phyloP scores from a whole-genome alignment of 2,888 invertebrate genomes.

The Nymphalis c-album region DNA sequence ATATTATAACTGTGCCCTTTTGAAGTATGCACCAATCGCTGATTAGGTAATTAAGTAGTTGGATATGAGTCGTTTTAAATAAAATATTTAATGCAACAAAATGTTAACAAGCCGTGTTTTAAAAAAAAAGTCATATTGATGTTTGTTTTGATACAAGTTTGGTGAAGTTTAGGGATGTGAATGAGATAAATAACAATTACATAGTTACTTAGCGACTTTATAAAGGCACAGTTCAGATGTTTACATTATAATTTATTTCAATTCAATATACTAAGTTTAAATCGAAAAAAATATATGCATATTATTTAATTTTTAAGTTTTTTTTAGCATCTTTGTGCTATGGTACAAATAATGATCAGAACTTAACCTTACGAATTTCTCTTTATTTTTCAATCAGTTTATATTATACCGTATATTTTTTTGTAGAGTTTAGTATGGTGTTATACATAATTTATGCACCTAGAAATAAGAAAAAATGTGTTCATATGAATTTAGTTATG shows the following conservation, averaged over 20 bases:
- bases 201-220: not conserved
- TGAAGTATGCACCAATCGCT: no score
- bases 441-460: slow-evolving; percentile 62
- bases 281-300: slow-evolving; percentile 5
- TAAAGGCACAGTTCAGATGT: not conserved
- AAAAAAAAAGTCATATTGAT: no score
- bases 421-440: slow-evolving; percentile 62
- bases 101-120: no score
- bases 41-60: no score
- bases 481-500: slow-evolving; percentile 78
- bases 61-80: no score
- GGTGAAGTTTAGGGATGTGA: no score
- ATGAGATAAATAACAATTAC: not conserved
- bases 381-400: slow-evolving; percentile 25
- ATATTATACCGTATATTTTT: slow-evolving; percentile 33
- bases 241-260: not conserved
- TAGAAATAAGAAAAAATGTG: slow-evolving; percentile 78
- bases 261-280: not conserved
- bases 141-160: no score
- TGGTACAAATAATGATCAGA: slow-evolving; percentile 30
- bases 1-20: not conserved
- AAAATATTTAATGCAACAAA: no score
- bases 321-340: slow-evolving; percentile 28
- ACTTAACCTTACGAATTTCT: slow-evolving; percentile 32
- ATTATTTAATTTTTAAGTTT: slow-evolving; percentile 13